phyloP scores from a whole-genome alignment of 1,140 invertebrate species.

The Lucilia sericata region DNA sequence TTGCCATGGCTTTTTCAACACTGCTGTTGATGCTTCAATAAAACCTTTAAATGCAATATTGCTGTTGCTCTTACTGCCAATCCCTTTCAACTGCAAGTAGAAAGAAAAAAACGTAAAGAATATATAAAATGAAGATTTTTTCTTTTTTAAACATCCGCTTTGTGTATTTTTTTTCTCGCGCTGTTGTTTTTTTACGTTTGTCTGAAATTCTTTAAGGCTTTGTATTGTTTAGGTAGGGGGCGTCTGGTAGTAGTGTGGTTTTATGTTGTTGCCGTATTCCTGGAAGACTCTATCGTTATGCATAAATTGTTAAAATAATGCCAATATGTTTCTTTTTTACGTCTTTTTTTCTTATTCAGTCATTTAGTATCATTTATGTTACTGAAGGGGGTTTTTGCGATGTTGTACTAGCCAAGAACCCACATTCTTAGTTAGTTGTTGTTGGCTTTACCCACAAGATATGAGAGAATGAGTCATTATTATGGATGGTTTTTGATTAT shows the following conservation, averaged over 20 bases:
- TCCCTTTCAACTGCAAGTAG: slow-evolving; percentile 46
- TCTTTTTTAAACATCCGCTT: slow-evolving; percentile 31
- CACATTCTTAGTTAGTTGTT: not conserved
- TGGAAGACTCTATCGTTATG: not conserved
- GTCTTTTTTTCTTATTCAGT: too few relatives aligned
- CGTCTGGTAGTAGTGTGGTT: slow-evolving; percentile 4
- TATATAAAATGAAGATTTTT: slow-evolving; percentile 17
- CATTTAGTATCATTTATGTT: too few relatives aligned
- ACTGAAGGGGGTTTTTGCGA: not conserved
- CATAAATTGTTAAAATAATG: slow-evolving; percentile 5
- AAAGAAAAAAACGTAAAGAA: slow-evolving; percentile 24
- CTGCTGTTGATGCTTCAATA: slow-evolving; percentile 23
- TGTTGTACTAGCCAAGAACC: not conserved
- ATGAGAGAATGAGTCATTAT: not conserved
- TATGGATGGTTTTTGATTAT: not conserved
- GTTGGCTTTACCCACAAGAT: not conserved
- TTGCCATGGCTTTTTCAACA: slow-evolving; percentile 57
- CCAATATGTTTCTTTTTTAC: not conserved
- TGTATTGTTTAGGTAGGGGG: slow-evolving; percentile 2
- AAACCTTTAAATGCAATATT: slow-evolving; percentile 30
- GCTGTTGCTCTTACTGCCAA: slow-evolving; percentile 45
- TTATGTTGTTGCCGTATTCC: not conserved
- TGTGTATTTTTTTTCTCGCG: too few relatives aligned
- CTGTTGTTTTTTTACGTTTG: not conserved
- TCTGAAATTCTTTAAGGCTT: not conserved